These are phyloP conservation scores for Elaeidobius kamerunicus DNA, from an alignment of 2,888 invertebrate genomes.

Conservation along the genomic window DNA sequence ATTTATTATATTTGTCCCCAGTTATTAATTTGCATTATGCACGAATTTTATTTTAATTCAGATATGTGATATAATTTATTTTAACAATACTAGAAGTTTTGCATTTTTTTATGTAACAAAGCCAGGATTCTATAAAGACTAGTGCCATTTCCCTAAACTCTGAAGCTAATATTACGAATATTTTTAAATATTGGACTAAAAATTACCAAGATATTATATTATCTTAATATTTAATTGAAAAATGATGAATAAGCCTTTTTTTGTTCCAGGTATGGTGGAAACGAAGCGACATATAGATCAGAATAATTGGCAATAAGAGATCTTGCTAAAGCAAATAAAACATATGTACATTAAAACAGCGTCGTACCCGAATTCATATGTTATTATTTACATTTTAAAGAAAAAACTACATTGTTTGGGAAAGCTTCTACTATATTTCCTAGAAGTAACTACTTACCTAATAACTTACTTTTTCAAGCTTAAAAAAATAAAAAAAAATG, in stretches of 20 bases:
- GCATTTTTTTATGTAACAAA: background rate
- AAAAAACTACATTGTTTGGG: too few species aligned
- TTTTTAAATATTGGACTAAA: too few species aligned
- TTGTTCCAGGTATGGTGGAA: background rate
- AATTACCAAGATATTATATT: too few species aligned
- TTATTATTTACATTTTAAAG: too few species aligned
- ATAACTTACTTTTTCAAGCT: background rate
- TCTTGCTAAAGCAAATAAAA: slow-evolving; percentile 40
- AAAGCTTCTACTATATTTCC: too few species aligned
- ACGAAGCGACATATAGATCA: slow-evolving; percentile 11
- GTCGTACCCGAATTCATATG: slow-evolving; percentile 13
- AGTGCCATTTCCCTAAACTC: background rate
- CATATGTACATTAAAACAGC: slow-evolving; percentile 31
- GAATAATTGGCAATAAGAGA: slow-evolving; percentile 37
- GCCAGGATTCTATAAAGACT: background rate
- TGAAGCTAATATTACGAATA: background rate
- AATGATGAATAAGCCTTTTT: background rate
- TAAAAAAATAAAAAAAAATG: too few species aligned
- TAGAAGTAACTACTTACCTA: background rate
- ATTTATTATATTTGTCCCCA: too few species aligned
- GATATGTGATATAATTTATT: too few species aligned
- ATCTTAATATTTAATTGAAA: too few species aligned
- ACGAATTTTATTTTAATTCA: too few species aligned
- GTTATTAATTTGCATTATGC: too few species aligned
- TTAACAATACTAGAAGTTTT: background rate